Conservation (phyloP, 2,797 vertebrate genomes). For the Discoglossus pictus region DNA sequence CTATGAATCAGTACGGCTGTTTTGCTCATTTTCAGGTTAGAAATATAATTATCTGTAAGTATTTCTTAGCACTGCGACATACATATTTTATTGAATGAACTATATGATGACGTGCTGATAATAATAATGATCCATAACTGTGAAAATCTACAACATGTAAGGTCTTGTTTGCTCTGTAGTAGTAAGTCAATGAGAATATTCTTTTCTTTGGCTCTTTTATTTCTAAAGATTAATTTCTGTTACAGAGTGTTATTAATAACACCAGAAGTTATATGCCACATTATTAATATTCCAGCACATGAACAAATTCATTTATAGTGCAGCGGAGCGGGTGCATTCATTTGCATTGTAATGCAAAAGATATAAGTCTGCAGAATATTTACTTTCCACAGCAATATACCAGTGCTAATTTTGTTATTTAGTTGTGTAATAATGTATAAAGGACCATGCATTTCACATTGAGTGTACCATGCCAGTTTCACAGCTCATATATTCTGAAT, state of each 20-base stretch:
- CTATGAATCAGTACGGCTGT: slow-evolving; percentile 1
- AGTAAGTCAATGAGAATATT: slow-evolving; percentile 41
- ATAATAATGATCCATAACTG: slow-evolving; percentile 45
- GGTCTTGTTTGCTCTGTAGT: slow-evolving; percentile 46
- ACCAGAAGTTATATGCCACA: slow-evolving; percentile 47
- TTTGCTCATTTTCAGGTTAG: background rate
- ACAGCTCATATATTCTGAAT: no score
- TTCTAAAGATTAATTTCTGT: slow-evolving; percentile 49
- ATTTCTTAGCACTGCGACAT: slow-evolving; percentile 30
- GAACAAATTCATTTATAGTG: slow-evolving; percentile 51
- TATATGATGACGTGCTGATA: slow-evolving; percentile 23
- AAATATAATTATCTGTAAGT: slow-evolving; percentile 15
- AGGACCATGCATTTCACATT: no score
- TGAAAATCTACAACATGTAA: slow-evolving; percentile 37
- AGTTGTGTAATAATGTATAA: no score
- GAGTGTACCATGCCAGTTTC: no score
- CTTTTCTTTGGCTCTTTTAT: slow-evolving; percentile 24
- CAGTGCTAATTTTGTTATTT: no score
- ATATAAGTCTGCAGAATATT: slow-evolving; percentile 33
- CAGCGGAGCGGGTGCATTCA: slow-evolving; percentile 42
- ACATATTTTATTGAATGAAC: slow-evolving; percentile 36
- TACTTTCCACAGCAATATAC: slow-evolving; percentile 33
- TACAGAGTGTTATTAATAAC: slow-evolving; percentile 46
- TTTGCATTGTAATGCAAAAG: slow-evolving; percentile 46
- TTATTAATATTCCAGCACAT: slow-evolving; percentile 50